Conservation (phyloP, 2,888 invertebrate genomes). For the Tetheella fluctuosa region DNA sequence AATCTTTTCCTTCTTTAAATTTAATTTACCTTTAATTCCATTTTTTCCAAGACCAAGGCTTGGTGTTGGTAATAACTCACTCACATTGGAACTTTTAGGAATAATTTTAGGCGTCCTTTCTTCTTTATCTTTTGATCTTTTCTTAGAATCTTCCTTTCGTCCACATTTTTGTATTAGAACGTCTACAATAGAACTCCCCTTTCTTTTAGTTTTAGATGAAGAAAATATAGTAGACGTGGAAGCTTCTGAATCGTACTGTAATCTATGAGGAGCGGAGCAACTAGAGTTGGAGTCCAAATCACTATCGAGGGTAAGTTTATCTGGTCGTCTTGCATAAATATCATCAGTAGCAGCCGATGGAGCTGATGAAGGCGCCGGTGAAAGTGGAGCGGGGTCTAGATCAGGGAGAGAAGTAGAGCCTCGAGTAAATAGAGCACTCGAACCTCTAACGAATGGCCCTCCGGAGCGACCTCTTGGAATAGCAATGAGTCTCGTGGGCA, state of each 20-base stretch:
- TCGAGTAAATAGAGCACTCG: constrained; percentile 79
- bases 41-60: constrained; percentile 79
- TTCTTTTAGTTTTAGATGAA: constrained; percentile 77
- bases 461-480: constrained; percentile 88
- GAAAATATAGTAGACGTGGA: constrained; percentile 87
- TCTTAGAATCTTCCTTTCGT: constrained; percentile 81
- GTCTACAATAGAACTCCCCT: constrained; percentile 86
- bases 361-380: constrained; percentile 87
- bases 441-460: constrained; percentile 72
- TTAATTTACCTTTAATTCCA: constrained; percentile 68
- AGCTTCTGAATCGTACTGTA: constrained; percentile 87
- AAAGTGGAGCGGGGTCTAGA: constrained; percentile 88
- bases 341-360: constrained; percentile 85
- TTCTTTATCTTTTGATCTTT: constrained; percentile 82
- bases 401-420: constrained; percentile 91
- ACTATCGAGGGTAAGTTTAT: constrained; percentile 83
- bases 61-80: constrained; percentile 87
- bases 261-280: constrained; percentile 82
- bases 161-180: constrained; percentile 87
- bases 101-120: constrained; percentile 82
- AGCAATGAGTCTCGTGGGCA: constrained; percentile 92
- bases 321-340: constrained; percentile 70
- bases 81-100: constrained; percentile 79
- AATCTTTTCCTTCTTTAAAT: constrained; percentile 75
- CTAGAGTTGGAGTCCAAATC: constrained; percentile 88